Evolutionary conservation across 2,113 vertebrate species (phyloP), one percentile per base, ranked within the genome.

Genomic region (Trichechus manatus): DNA sequence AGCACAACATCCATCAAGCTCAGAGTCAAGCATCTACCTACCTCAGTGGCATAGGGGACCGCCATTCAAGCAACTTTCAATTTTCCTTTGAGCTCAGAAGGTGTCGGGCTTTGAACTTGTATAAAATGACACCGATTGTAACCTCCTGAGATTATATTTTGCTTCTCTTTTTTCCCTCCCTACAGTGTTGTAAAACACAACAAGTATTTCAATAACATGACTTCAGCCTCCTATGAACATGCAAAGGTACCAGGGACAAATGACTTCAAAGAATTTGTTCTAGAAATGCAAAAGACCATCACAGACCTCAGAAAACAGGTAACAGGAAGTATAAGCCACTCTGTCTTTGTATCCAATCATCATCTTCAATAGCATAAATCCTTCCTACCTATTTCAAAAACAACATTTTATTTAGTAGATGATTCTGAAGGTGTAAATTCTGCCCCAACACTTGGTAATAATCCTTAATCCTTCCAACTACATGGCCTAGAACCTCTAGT

Each of bases 241-340:
- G 98, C 96, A 42, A 98, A 98, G 92, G 97, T 98, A 77, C 98
- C 98, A 0, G 98, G 98, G 56, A 93, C 98, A 20, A 99, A 94
- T 53, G 99, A 99, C 98, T 99, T 99, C 98, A 99, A 99, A 98
- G 99, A 99, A 83, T 99, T 99, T 97, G 99, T 99, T 94, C 93
- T 98, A 36, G 99, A 99, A 97, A 99, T 99, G 99, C 99, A 99
- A 97, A 99, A 99, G 98, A 99, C 99, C 19, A 99, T 99, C 98
- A 99, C 98, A 59, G 99, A 99, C 98, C 99, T 99, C 98, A 99
- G 99, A 98, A 99, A 98, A 97, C 99, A 99, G 99, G 99, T 99
- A 89, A 95, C 23, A 25, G 87, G 33, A 39, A 70, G 27, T 17
- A 20, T 6, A 39, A 89, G 70, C 15, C 31, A 25, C 42, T 27